These are phyloP conservation scores for Paramormyrops hopkinsi DNA, from an alignment of 2,797 vertebrate genomes.

Conservation along the genomic window DNA sequence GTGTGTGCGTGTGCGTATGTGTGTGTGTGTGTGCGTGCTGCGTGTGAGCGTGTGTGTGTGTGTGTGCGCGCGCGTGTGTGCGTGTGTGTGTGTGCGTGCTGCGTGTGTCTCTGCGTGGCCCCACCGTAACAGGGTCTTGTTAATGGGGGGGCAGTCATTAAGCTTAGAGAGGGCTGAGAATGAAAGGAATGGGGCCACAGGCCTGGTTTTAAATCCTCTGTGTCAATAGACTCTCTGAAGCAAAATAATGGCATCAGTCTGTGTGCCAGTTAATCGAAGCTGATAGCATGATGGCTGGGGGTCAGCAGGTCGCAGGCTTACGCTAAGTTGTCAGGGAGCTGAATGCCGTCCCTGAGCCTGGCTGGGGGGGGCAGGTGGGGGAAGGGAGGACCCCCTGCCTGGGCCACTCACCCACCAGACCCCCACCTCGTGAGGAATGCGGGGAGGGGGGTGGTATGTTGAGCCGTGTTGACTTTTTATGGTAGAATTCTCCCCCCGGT, in stretches of 20 bases:
- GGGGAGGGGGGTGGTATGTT: constrained; percentile 37
- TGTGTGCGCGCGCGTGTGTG: not conserved
- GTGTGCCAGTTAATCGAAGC: constrained; percentile 74
- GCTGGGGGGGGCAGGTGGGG: constrained; percentile 31
- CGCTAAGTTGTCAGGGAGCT: constrained; percentile 78
- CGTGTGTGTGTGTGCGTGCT: not conserved
- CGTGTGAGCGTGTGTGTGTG: not conserved
- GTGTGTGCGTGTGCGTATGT: not conserved
- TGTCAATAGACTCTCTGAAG: constrained; percentile 70
- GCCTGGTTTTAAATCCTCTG: constrained; percentile 64
- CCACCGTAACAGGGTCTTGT: constrained; percentile 60
- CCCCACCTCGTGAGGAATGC: constrained; percentile 40
- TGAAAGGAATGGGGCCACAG: constrained; percentile 65
- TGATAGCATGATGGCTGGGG: constrained; percentile 75
- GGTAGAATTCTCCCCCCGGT: constrained; percentile 26
- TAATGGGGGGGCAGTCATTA: constrained; percentile 63
- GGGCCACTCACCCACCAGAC: constrained; percentile 35
- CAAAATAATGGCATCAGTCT: constrained; percentile 77
- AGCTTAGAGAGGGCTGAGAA: constrained; percentile 61
- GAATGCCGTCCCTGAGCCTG: constrained; percentile 59
- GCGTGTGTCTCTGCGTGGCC: constrained; percentile 37
- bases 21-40: no score
- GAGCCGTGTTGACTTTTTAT: not conserved
- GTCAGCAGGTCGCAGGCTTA: constrained; percentile 68
- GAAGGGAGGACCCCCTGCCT: constrained; percentile 48